Percentiles rank a stretch among this genome's conserved stretches.
Conservation (phyloP, 2,797 vertebrate species). For the Pangasius djambal region DNA sequence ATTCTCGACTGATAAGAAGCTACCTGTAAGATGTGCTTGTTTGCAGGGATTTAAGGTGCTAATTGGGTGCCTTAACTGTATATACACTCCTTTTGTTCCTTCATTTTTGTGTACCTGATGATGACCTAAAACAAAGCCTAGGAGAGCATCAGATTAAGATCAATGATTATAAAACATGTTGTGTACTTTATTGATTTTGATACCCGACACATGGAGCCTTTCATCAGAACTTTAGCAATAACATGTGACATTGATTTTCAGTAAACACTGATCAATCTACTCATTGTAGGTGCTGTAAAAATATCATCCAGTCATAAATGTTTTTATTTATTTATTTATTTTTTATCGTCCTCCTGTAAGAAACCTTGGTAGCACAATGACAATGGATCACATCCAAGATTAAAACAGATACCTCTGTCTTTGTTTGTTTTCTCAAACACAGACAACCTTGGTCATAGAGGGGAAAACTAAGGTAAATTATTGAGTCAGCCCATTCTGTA, state of each 20-base stretch:
- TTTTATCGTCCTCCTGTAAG: slow-evolving; percentile 10
- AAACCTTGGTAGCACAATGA: slow-evolving; percentile 44
- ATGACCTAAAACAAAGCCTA: neutral
- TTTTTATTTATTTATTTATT: neutral
- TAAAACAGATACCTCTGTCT: slow-evolving; percentile 40
- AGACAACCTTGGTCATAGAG: slow-evolving; percentile 35
- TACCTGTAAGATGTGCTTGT: slow-evolving; percentile 10
- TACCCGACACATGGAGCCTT: slow-evolving; percentile 5
- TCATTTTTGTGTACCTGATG: neutral
- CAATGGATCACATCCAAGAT: slow-evolving; percentile 32
- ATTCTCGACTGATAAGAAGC: slow-evolving; percentile 7
- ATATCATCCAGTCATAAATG: slow-evolving; percentile 19
- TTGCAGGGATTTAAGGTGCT: slow-evolving; percentile 12
- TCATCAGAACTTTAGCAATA: neutral
- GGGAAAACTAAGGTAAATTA: slow-evolving; percentile 34
- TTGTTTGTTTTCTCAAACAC: slow-evolving; percentile 7
- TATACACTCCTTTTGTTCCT: slow-evolving; percentile 1
- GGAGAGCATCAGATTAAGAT: neutral
- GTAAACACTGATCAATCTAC: slow-evolving; percentile 22
- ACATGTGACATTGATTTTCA: slow-evolving; percentile 28
- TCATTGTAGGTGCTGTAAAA: slow-evolving; percentile 23
- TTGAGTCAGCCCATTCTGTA: slow-evolving; percentile 24
- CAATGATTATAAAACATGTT: neutral
- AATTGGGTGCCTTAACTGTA: slow-evolving; percentile 1
- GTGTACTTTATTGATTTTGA: slow-evolving; percentile 33